Evolutionary conservation across 1,140 invertebrate species (phyloP).

Genomic region (Nautilus pompilius): DNA sequence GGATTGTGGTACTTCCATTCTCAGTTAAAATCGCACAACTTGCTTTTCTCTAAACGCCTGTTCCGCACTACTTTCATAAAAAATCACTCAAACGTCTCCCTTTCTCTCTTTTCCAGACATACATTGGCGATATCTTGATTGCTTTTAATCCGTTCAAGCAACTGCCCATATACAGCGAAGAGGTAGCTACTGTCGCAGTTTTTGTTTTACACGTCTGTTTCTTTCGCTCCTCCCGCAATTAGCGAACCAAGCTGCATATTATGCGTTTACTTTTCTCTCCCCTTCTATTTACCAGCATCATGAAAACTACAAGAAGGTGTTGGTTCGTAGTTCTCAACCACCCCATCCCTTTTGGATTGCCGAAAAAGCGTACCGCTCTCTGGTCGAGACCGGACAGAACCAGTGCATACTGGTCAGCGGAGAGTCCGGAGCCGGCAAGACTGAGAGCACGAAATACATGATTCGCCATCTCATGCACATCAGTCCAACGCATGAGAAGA

Average conservation of each 20-base stretch:
- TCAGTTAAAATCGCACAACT: no score
- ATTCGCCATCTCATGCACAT: conserved; percentile 32
- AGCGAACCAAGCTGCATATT: background rate
- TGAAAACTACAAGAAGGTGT: conserved; percentile 22
- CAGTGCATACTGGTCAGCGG: conserved; percentile 66
- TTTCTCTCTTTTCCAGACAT: conserved; percentile 63
- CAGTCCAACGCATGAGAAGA: conserved; percentile 86
- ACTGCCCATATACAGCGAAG: conserved; percentile 70
- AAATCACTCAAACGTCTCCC: no score
- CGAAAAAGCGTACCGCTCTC: conserved; percentile 69
- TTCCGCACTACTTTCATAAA: no score
- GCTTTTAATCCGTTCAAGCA: conserved; percentile 80
- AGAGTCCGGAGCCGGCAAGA: conserved; percentile 98
- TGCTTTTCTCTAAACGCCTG: no score
- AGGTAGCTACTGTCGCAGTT: conserved; percentile 55
- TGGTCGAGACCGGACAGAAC: conserved; percentile 71
- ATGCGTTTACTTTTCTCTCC: background rate
- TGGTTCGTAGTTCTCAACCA: conserved; percentile 57
- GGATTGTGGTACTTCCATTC: no score
- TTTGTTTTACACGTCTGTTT: background rate
- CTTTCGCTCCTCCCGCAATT: background rate
- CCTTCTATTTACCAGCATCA: conserved; percentile 11
- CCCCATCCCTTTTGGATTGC: conserved; percentile 82
- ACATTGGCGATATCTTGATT: conserved; percentile 80
- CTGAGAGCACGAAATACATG: conserved; percentile 87